These are phyloP conservation scores for Priocnemis perturbator DNA, from an alignment of 2,888 invertebrate genomes.

Conservation along the genomic window DNA sequence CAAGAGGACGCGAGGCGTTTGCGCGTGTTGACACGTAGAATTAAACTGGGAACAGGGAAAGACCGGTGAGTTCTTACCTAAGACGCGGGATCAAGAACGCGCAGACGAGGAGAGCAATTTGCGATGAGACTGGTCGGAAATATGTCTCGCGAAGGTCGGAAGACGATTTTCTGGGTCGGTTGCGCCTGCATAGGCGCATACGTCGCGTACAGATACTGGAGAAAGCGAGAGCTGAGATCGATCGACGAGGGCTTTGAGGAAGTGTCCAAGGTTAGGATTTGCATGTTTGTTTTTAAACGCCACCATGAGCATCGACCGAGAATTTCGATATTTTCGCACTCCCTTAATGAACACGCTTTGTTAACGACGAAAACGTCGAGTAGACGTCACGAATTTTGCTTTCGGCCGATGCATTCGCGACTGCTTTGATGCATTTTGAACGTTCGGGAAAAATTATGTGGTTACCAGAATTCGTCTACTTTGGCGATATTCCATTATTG, in stretches of 20 bases:
- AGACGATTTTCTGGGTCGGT: conserved; percentile 63
- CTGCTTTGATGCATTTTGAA: not conserved
- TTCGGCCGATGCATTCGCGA: too few species aligned
- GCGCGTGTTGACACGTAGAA: conserved; percentile 25
- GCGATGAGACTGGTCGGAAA: conserved; percentile 32
- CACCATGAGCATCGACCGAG: too few species aligned
- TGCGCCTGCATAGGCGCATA: conserved; percentile 72
- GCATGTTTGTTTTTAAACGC: conserved; percentile 9
- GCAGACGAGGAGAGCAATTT: not conserved
- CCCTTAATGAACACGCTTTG: too few species aligned
- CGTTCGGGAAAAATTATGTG: not conserved
- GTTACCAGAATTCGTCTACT: too few species aligned
- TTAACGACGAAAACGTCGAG: too few species aligned
- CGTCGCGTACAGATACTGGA: conserved; percentile 73
- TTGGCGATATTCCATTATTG: too few species aligned
- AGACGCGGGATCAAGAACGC: not conserved
- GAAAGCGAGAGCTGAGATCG: conserved; percentile 69
- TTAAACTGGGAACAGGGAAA: conserved; percentile 13
- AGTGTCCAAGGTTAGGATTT: conserved; percentile 70
- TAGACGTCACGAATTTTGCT: too few species aligned
- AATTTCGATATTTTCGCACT: not conserved
- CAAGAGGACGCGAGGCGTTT: conserved; percentile 17
- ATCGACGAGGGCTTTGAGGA: conserved; percentile 75
- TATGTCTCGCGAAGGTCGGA: conserved; percentile 41
- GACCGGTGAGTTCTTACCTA: conserved; percentile 6